Conservation (phyloP, 2,888 invertebrate genomes). For the Siphlonurus alternatus region DNA sequence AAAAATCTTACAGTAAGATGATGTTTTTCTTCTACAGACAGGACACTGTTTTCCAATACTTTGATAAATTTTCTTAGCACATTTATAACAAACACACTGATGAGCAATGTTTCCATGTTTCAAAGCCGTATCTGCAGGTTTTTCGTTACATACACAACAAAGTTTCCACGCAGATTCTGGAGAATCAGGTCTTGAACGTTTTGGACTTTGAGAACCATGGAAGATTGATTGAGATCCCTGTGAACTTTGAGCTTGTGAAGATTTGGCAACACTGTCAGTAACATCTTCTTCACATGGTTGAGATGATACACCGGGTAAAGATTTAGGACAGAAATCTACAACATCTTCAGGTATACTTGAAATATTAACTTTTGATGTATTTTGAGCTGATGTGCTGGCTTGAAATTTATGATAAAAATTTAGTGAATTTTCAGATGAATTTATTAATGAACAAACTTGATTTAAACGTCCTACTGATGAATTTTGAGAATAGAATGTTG, state of each 20-base stretch:
- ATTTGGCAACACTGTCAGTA: not conserved
- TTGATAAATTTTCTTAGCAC: not conserved
- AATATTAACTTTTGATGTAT: too few species aligned
- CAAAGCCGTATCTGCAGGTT: not conserved
- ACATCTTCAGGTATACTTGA: not conserved
- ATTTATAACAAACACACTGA: not conserved
- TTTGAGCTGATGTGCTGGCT: not conserved
- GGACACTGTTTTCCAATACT: not conserved
- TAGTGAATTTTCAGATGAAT: not conserved
- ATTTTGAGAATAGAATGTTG: not conserved
- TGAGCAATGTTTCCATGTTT: not conserved
- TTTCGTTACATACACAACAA: not conserved
- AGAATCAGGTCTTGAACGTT: not conserved
- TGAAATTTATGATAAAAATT: not conserved
- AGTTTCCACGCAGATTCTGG: not conserved
- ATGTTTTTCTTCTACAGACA: not conserved
- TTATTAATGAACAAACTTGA: not conserved
- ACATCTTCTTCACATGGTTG: not conserved
- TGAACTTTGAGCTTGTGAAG: too few species aligned
- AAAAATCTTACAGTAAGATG: not conserved
- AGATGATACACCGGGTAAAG: not conserved
- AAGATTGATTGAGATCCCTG: too few species aligned
- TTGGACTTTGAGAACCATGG: too few species aligned
- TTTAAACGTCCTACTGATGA: not conserved
- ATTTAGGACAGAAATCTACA: not conserved